A percentile compares a stretch with the other conserved stretches of the same genome.
These are phyloP conservation scores for Drosophila percnosoma DNA, from an alignment of 2,888 invertebrate species.

Conservation along the genomic window DNA sequence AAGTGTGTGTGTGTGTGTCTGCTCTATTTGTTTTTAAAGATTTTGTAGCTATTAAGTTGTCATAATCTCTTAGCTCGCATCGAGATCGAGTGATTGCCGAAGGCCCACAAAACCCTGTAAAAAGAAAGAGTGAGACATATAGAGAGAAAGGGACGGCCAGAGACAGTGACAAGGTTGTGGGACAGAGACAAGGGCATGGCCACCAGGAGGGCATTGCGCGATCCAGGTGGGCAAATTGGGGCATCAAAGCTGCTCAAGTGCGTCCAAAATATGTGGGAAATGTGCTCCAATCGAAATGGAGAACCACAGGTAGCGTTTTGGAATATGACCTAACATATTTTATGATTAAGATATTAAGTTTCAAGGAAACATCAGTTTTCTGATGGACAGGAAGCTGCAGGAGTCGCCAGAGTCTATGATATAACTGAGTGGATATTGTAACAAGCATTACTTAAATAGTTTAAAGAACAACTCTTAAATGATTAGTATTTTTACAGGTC, in stretches of 20 bases:
- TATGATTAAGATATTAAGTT: background rate
- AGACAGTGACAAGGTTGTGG: slow-evolving; percentile 1
- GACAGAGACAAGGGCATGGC: slow-evolving; percentile 42
- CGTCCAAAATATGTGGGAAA: slow-evolving; percentile 10
- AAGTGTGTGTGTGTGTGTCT: slow-evolving; percentile 49
- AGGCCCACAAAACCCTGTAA: slow-evolving; percentile 31
- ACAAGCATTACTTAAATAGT: background rate
- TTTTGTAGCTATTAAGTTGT: slow-evolving; percentile 76
- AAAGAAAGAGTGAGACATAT: background rate
- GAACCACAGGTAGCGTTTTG: slow-evolving; percentile 15
- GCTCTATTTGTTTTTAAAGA: slow-evolving; percentile 71
- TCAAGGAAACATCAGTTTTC: background rate
- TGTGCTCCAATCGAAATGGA: slow-evolving; percentile 10
- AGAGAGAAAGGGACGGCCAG: background rate
- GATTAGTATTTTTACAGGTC: background rate
- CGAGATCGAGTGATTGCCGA: slow-evolving; percentile 66
- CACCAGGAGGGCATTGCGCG: slow-evolving; percentile 50
- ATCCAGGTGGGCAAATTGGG: slow-evolving; percentile 57
- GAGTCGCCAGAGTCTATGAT: background rate
- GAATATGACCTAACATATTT: background rate
- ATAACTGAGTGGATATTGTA: too few species aligned
- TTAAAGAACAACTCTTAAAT: background rate
- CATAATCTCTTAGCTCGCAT: slow-evolving; percentile 66
- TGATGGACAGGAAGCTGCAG: background rate
- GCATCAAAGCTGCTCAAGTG: slow-evolving; percentile 24